These are phyloP conservation scores for Dascillus cervinus DNA, from an alignment of 2,888 invertebrate genomes.

Conservation along the genomic window DNA sequence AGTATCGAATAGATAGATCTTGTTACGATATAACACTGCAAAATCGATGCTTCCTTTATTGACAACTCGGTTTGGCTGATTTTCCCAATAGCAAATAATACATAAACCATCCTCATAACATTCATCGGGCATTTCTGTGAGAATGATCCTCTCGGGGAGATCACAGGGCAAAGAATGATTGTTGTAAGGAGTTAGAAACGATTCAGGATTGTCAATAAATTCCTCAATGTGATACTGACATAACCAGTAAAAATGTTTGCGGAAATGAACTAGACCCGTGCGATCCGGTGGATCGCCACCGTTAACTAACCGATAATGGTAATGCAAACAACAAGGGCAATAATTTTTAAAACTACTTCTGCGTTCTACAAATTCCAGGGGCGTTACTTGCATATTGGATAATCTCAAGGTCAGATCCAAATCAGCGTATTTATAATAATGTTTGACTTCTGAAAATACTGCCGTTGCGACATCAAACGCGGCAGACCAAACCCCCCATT, in stretches of 20 bases:
- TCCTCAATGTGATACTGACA: slow-evolving; percentile 48
- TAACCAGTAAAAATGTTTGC: slow-evolving; percentile 52
- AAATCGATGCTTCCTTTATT: slow-evolving; percentile 42
- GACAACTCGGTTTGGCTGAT: slow-evolving; percentile 44
- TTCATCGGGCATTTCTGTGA: slow-evolving; percentile 21
- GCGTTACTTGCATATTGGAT: slow-evolving; percentile 49
- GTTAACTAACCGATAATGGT: slow-evolving; percentile 30
- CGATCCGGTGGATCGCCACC: slow-evolving; percentile 47
- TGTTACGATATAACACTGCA: slow-evolving; percentile 45
- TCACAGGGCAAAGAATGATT: slow-evolving; percentile 40
- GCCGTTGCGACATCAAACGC: slow-evolving; percentile 38
- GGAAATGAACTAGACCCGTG: slow-evolving; percentile 50
- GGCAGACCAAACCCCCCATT: slow-evolving; percentile 49
- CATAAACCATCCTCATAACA: slow-evolving; percentile 52
- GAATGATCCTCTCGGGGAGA: slow-evolving; percentile 40
- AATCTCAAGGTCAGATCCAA: slow-evolving; percentile 45
- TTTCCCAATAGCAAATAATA: slow-evolving; percentile 52
- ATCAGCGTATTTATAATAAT: slow-evolving; percentile 46
- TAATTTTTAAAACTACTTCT: slow-evolving; percentile 45
- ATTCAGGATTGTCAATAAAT: slow-evolving; percentile 43
- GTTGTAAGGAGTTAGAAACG: slow-evolving; percentile 39
- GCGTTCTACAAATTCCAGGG: slow-evolving; percentile 45
- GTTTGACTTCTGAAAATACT: slow-evolving; percentile 42
- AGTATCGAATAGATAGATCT: slow-evolving; percentile 51
- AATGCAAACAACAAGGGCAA: slow-evolving; percentile 53